Base-by-base conservation (phyloP, 2,797 vertebrate species). In the Psittacula derbiana region DNA sequence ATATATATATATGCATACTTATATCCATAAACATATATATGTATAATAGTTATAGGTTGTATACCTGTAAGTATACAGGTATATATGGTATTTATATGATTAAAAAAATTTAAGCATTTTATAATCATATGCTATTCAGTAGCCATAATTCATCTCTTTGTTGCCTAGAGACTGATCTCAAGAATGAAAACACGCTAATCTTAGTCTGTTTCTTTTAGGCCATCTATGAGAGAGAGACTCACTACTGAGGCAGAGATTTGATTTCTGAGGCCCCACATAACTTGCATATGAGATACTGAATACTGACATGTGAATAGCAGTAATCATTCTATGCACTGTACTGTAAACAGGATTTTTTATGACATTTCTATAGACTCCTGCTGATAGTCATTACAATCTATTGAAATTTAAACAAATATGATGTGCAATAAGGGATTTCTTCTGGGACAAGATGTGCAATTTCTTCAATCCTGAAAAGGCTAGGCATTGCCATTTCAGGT, bases 151-250 rank as follows among this genome's bases (percentile, higher is more conserved):
- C 46, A 76, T 10, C 44, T 80, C 30, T 92, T 88, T 92, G 92
- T 95, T 96, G 95, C 89, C 60, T 93, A 76, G 95, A 93, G 28
- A 96, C 91, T 87, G 86, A 70, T 95, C 66, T 91, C 38, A 92
- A 82, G 55, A 94, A 85, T 47, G 80, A 87, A 95, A 92, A n/a
- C 49, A 89, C 30, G 11, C 11, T 74, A 16, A 31, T 91, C 40
- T 79, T 58, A 52, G 11, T 67, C 28, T 85, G 12, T 87, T 80
- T 88, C 69, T 92, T 93, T 86, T 33, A 46, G 46, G 6, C 23
- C 1, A 1, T 55, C 62, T 72, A 27, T 38, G 27, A 65, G 36
- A 71, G 12, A 52, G 14, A 71, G 5, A 64, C 8, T 17, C 4
- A 72, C 28, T 57, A 50, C 6, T 58, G 44, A 53, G 61, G 9